These are phyloP conservation scores for Orthonychiurus folsomi DNA, from an alignment of 2,888 invertebrate species.

Conservation along the genomic window DNA sequence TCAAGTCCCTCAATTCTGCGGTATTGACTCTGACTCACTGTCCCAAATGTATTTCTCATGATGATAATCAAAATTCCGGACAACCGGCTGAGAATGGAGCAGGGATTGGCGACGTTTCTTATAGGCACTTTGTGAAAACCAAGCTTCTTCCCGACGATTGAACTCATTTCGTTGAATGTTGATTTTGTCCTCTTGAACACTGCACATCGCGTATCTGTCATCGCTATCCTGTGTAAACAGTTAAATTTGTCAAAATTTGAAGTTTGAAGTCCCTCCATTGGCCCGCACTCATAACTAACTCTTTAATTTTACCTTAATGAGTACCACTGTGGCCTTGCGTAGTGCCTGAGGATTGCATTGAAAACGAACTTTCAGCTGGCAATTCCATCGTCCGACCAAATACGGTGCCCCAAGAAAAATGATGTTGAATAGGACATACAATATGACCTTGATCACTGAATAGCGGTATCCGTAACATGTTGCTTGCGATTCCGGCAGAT, in stretches of 20 bases:
- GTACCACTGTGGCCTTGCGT: background rate
- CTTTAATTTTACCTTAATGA: background rate
- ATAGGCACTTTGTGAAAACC: background rate
- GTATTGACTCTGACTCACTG: conserved; percentile 36
- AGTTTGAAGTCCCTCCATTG: background rate
- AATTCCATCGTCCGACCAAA: background rate
- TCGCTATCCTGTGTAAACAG: background rate
- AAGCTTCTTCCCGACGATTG: background rate
- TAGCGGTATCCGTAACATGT: background rate
- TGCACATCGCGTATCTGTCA: background rate
- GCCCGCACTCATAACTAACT: too few species aligned
- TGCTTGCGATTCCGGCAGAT: background rate
- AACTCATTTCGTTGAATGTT: background rate
- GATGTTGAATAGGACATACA: background rate
- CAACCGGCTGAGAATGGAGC: background rate
- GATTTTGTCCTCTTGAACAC: background rate
- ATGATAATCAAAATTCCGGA: conserved; percentile 41
- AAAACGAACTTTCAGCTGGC: background rate
- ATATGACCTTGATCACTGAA: background rate
- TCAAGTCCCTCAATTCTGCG: conserved; percentile 41
- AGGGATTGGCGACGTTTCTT: background rate
- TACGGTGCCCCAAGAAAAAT: background rate
- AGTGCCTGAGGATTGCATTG: background rate
- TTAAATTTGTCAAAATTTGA: background rate
- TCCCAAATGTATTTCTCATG: conserved; percentile 43